A percentile compares a stretch with the other conserved stretches of the same genome.
Evolutionary conservation across 1,140 invertebrate species (phyloP).

Genomic region (Subanguina moxae): DNA sequence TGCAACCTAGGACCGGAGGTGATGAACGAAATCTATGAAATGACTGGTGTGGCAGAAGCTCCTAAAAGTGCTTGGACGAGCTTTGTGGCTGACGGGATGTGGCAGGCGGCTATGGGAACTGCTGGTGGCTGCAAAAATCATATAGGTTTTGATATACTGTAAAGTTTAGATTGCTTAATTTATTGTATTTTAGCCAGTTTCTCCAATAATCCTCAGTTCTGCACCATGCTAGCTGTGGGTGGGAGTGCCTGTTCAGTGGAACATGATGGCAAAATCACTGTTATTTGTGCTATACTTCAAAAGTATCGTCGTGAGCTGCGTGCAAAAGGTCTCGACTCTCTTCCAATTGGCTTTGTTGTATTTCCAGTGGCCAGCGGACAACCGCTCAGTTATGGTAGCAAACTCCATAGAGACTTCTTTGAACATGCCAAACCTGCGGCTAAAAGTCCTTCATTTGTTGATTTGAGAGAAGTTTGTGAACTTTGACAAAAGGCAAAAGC

Average conservation of each 20-base stretch:
- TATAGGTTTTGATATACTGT: constrained; percentile 61
- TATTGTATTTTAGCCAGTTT: constrained; percentile 68
- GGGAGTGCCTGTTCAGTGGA: constrained; percentile 39
- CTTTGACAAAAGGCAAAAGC: too few relatives aligned
- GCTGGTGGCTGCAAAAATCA: constrained; percentile 92
- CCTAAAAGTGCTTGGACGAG: constrained; percentile 11
- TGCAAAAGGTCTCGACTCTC: constrained; percentile 80
- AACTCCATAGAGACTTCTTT: not conserved
- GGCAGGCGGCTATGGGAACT: constrained; percentile 56
- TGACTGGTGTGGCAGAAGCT: constrained; percentile 45
- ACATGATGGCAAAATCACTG: constrained; percentile 76
- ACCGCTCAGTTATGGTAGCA: not conserved
- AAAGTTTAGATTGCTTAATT: not conserved
- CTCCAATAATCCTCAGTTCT: constrained; percentile 90
- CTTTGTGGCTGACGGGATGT: constrained; percentile 8
- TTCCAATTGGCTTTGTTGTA: constrained; percentile 93
- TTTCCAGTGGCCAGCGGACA: constrained; percentile 69
- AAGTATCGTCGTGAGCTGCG: constrained; percentile 82
- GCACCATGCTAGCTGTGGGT: constrained; percentile 58
- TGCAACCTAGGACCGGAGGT: constrained; percentile 93
- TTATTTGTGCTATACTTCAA: constrained; percentile 78
- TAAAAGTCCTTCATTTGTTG: constrained; percentile 4
- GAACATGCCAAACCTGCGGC: not conserved
- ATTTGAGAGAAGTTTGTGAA: not conserved
- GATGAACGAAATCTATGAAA: constrained; percentile 67